A percentile compares a stretch with the other conserved stretches of the same genome.
Evolutionary conservation across 2,113 vertebrate genomes (phyloP).

Genomic region (Vidua chalybeata): DNA sequence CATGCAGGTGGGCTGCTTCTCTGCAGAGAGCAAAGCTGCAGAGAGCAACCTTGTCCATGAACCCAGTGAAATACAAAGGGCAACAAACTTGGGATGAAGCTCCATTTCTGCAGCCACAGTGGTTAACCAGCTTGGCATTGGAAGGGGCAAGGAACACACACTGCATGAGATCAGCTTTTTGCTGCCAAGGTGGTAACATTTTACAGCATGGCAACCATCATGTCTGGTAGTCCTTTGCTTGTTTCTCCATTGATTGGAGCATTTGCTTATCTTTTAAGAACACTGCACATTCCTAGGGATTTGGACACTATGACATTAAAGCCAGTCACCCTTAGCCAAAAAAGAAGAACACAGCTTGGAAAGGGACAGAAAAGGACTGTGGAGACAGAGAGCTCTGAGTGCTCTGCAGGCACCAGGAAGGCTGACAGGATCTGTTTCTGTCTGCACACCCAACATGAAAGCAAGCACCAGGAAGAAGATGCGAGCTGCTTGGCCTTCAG

Average conservation of each 20-base stretch:
- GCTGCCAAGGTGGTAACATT: not conserved
- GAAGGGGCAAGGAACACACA: accelerated
- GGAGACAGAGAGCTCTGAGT: not conserved
- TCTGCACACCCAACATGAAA: not conserved
- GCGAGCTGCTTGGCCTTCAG: not conserved
- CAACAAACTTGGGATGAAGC: not conserved
- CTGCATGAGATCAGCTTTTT: not conserved
- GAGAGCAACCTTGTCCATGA: not conserved
- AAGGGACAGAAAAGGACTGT: not conserved
- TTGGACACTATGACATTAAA: not conserved
- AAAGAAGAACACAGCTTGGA: not conserved
- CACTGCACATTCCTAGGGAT: not conserved
- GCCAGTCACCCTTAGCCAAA: not conserved
- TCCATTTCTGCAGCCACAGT: not conserved
- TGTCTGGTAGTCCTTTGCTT: not conserved
- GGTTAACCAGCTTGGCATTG: not conserved
- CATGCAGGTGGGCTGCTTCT: not conserved
- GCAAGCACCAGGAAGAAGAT: not conserved
- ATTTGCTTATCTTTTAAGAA: not conserved
- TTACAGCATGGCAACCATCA: not conserved
- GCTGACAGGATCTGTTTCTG: not conserved
- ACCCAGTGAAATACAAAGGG: not conserved
- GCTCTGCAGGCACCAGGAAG: not conserved
- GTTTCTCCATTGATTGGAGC: not conserved
- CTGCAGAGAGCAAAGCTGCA: not conserved